Evolutionary conservation across 2,888 invertebrate genomes (phyloP).

Genomic region (Aspidapion aeneum): DNA sequence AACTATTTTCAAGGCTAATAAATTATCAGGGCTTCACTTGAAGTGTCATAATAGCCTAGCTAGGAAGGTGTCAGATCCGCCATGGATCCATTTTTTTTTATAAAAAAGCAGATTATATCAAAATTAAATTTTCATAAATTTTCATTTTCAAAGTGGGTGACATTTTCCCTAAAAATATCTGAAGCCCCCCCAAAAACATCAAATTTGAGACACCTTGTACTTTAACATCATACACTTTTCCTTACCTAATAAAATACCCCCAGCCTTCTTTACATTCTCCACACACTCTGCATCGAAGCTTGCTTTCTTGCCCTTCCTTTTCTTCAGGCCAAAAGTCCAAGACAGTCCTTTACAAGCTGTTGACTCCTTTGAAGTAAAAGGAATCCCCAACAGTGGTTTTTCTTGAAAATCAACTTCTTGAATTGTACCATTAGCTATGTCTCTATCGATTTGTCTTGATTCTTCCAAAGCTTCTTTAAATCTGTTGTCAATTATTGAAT

Average conservation of each 20-base stretch:
- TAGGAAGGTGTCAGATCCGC: too few relatives aligned
- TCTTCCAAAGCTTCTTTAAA: conserved; percentile 75
- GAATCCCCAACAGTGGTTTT: conserved; percentile 84
- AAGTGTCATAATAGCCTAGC: too few relatives aligned
- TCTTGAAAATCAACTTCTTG: conserved; percentile 60
- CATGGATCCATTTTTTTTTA: too few relatives aligned
- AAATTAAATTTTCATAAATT: too few relatives aligned
- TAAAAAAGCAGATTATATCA: too few relatives aligned
- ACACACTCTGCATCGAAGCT: conserved; percentile 78
- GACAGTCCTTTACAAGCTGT: conserved; percentile 72
- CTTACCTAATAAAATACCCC: conserved; percentile 75
- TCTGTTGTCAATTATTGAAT: conserved; percentile 80
- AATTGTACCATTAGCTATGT: conserved; percentile 57
- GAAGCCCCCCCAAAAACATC: too few relatives aligned
- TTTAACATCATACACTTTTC: too few relatives aligned
- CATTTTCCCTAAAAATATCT: too few relatives aligned
- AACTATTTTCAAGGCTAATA: too few relatives aligned
- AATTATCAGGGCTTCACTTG: too few relatives aligned
- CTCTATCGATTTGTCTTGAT: conserved; percentile 68
- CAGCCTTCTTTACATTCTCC: conserved; percentile 66
- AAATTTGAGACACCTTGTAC: too few relatives aligned
- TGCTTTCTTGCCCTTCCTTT: conserved; percentile 60
- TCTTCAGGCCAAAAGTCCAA: conserved; percentile 63
- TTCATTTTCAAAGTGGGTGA: too few relatives aligned
- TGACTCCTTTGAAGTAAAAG: conserved; percentile 90